Evolutionary conservation across 2,888 invertebrate species (phyloP).

Genomic region (Heliconius ismenius): DNA sequence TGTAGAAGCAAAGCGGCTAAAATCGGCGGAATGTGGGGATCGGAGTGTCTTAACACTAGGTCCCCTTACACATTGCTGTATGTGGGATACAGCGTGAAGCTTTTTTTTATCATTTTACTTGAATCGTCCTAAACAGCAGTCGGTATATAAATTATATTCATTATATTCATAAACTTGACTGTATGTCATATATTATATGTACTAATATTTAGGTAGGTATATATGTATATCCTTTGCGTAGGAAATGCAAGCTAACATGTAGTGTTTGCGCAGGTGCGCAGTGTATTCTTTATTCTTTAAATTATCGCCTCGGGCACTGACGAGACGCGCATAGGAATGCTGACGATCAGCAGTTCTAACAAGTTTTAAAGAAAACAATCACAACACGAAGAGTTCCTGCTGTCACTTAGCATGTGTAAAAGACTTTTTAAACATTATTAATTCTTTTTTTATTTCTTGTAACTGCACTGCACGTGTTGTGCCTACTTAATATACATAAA

Average conservation of each 20-base stretch:
- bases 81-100: too few relatives aligned
- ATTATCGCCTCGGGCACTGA: slow-evolving; percentile 64
- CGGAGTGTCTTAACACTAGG: too few relatives aligned
- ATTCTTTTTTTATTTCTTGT: background rate
- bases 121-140: background rate
- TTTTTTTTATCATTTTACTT: too few relatives aligned
- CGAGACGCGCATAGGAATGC: slow-evolving; percentile 55
- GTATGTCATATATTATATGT: background rate
- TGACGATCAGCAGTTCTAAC: slow-evolving; percentile 41
- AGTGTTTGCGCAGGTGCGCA: slow-evolving; percentile 76
- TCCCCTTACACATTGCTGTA: too few relatives aligned
- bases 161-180: too few relatives aligned
- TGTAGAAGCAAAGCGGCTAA: too few relatives aligned
- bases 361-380: slow-evolving; percentile 12
- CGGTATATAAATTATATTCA: background rate
- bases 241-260: slow-evolving; percentile 60
- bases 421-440: background rate
- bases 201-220: background rate
- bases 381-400: background rate
- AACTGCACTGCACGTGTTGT: background rate
- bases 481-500: background rate
- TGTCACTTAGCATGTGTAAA: background rate
- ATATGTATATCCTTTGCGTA: slow-evolving; percentile 50
- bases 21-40: too few relatives aligned
- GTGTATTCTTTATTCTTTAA: slow-evolving; percentile 73